Evolutionary conservation across 2,113 vertebrate genomes (phyloP), one percentile per base, ranked within the genome.

Genomic region (Poecilia latipinna): DNA sequence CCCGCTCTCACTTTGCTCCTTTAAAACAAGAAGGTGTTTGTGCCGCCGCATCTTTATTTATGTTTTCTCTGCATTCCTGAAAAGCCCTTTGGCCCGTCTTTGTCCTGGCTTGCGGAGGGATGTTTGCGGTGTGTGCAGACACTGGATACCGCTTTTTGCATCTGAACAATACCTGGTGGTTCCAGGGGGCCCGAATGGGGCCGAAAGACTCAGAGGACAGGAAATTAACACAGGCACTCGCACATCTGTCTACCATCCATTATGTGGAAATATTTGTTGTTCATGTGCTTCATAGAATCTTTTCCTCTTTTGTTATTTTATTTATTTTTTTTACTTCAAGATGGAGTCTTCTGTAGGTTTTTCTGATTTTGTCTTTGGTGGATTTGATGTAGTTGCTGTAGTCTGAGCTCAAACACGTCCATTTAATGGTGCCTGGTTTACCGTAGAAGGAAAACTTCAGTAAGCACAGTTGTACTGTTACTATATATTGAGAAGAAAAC

Each of bases 81-180:
- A 80, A 64, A 75, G 57, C 28, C 54, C 33, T 2, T 74, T 69
- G 75, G 82, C 79, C 31, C 7, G 68, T 89, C 82, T 90, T 89
- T 89, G 82, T 63, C 62, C 90, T 87, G 86, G 90, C 86, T 80
- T 19, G 37, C 8, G 72, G 75, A 61, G 66, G 72, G 80, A 75
- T 19, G 26, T 84, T 75, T n/a, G 75, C 24, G 1, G 74, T 19
- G 17, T 51, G 60, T 66, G 37, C 72, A 33, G 1, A 65, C 65
- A 61, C 80, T 80, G 74, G 86, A 83, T 79, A 37, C 44, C n/a
- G 39, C 71, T 84, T 70, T 87, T 70, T 89, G 90, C 86, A 74
- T 87, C 64, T 70, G 89, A 83, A 80, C 67, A 71, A 65, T 85
- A 86, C 84, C 90, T 90, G 86, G 83, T 84, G 88, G 75, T 71